phyloP scores from a whole-genome alignment of 2,797 vertebrate genomes.

The Poeciliopsis turneri region DNA sequence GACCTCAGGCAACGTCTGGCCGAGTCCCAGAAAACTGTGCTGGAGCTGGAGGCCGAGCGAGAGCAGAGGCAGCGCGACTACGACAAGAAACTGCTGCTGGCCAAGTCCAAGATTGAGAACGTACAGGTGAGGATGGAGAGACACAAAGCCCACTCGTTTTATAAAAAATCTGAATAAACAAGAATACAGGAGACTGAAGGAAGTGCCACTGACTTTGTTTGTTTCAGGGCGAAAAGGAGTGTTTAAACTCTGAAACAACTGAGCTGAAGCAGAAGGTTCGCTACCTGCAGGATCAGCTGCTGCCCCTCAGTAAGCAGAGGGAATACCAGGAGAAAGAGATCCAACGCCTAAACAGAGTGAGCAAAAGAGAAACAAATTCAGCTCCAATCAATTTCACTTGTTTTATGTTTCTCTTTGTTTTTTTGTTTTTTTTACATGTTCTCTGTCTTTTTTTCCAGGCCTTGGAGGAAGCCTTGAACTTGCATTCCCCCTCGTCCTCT shows the following conservation, averaged over 20 bases:
- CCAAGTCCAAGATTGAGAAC: conserved; percentile 96
- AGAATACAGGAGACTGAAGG: not conserved
- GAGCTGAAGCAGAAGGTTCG: conserved; percentile 93
- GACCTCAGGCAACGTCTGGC: conserved; percentile 92
- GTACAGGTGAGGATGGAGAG: conserved; percentile 86
- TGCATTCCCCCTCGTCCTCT: conserved; percentile 84
- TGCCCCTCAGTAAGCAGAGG: conserved; percentile 90
- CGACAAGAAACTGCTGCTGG: conserved; percentile 95
- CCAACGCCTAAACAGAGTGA: conserved; percentile 93
- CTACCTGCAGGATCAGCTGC: conserved; percentile 93
- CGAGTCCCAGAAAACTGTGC: conserved; percentile 88
- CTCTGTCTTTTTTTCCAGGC: conserved; percentile 76
- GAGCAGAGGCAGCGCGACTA: conserved; percentile 97
- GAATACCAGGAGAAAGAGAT: conserved; percentile 99
- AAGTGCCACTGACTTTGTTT: not conserved
- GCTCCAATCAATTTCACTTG: not conserved
- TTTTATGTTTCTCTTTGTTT: not conserved
- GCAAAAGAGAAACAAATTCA: conserved; percentile 3
- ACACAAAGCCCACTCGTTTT: not conserved
- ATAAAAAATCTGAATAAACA: not conserved
- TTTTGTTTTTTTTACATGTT: not conserved
- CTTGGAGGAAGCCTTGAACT: conserved; percentile 92
- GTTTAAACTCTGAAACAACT: conserved; percentile 86
- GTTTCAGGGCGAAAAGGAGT: conserved; percentile 90
- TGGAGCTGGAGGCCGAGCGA: conserved; percentile 88